Evolutionary conservation across 2,888 invertebrate species (phyloP).

Genomic region (Caenorhabditis afra): DNA sequence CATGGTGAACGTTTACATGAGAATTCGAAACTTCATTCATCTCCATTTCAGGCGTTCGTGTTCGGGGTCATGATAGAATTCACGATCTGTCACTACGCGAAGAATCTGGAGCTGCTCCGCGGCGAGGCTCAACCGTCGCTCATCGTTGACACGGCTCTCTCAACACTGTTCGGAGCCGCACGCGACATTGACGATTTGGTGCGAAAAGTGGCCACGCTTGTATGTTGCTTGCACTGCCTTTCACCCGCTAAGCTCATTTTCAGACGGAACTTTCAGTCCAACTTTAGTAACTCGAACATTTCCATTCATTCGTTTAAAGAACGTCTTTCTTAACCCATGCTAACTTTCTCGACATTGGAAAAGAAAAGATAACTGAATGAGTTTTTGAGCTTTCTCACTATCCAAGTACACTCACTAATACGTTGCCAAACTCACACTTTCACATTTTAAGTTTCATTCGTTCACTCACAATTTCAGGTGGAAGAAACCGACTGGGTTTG

Average conservation of each 20-base stretch:
- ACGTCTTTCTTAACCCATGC: constrained; percentile 4
- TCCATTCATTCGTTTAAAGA: constrained; percentile 15
- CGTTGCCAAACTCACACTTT: constrained; percentile 15
- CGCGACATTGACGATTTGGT: constrained; percentile 73
- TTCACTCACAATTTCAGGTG: constrained; percentile 43
- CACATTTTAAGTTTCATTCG: constrained; percentile 4
- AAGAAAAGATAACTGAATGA: constrained; percentile 22
- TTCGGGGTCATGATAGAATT: constrained; percentile 80
- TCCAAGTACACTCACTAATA: constrained; percentile 16
- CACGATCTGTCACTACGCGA: constrained; percentile 78
- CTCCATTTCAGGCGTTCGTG: constrained; percentile 73
- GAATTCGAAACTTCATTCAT: not conserved
- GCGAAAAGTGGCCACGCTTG: constrained; percentile 65
- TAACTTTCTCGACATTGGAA: constrained; percentile 23
- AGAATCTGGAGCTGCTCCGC: constrained; percentile 75
- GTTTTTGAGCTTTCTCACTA: constrained; percentile 33
- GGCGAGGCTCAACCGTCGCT: constrained; percentile 70
- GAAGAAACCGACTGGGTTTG: constrained; percentile 61
- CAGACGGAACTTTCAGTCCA: constrained; percentile 19
- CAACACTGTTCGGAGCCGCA: constrained; percentile 77
- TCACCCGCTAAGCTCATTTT: constrained; percentile 58
- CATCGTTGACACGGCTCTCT: constrained; percentile 77
- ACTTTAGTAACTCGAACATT: constrained; percentile 25
- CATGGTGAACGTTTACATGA: constrained; percentile 73
- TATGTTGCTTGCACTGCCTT: constrained; percentile 63